Conservation (phyloP, 2,888 invertebrate species). For the Hypercompe scribonia region DNA sequence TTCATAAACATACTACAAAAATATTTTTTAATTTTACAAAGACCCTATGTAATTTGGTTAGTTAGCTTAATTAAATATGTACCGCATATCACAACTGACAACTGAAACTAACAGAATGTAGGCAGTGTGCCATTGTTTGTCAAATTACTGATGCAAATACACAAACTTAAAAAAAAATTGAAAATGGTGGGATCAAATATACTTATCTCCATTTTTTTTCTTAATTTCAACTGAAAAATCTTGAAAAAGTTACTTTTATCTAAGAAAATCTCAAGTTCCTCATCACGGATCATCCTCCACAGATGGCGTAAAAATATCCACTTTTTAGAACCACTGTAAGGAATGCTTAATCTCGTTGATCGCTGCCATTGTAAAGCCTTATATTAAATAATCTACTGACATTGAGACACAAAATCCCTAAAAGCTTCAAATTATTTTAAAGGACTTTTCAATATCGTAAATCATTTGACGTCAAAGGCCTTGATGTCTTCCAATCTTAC, state of each 20-base stretch:
- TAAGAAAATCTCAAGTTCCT: background rate
- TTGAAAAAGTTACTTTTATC: background rate
- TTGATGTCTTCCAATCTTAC: slow-evolving; percentile 48
- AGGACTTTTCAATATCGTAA: slow-evolving; percentile 32
- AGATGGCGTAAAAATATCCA: background rate
- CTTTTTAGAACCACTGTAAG: background rate
- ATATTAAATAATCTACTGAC: background rate
- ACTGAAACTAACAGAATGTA: no score
- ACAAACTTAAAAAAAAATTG: no score
- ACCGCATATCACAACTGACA: no score
- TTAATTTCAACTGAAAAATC: background rate
- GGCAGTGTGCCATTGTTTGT: no score
- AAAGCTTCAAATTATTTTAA: slow-evolving; percentile 30
- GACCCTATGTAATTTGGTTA: no score
- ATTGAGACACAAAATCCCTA: slow-evolving; percentile 14
- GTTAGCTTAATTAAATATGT: no score
- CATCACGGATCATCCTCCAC: background rate
- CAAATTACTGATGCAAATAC: no score
- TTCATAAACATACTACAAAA: no score
- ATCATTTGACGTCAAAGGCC: slow-evolving; percentile 43
- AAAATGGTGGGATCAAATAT: no score
- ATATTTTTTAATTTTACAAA: no score
- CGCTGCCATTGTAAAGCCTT: background rate
- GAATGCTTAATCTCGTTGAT: slow-evolving; percentile 1
- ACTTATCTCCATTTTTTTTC: background rate